Evolutionary conservation across 2,797 vertebrate genomes (phyloP).

Genomic region (Apogon talboti): DNA sequence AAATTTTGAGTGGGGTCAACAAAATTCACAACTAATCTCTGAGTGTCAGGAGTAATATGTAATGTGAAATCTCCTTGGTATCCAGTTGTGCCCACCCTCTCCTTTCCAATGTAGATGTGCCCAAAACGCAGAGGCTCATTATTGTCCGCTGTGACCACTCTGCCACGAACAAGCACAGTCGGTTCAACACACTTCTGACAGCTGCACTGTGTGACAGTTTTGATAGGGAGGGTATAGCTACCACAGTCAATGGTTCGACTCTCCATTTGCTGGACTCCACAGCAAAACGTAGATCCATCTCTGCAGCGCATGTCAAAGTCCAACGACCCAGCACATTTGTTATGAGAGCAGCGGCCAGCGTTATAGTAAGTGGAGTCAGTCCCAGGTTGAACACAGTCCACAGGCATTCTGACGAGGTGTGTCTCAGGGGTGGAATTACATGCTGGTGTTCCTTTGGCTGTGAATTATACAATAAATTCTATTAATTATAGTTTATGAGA

Average conservation of each 20-base stretch:
- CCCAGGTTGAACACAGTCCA: slow-evolving; percentile 86
- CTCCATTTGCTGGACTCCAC: slow-evolving; percentile 87
- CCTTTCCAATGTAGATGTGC: slow-evolving; percentile 89
- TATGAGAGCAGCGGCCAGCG: slow-evolving; percentile 88
- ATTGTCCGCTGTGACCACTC: slow-evolving; percentile 88
- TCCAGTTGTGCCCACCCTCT: slow-evolving; percentile 91
- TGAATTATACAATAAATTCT: slow-evolving; percentile 48
- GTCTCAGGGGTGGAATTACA: slow-evolving; percentile 86
- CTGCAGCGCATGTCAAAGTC: slow-evolving; percentile 84
- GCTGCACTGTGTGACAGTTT: slow-evolving; percentile 87
- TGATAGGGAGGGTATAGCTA: slow-evolving; percentile 87
- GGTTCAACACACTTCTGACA: slow-evolving; percentile 89
- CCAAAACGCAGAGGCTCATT: slow-evolving; percentile 92
- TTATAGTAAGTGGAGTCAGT: slow-evolving; percentile 87
- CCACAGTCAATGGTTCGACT: slow-evolving; percentile 84
- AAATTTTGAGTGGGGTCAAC: slow-evolving; percentile 88
- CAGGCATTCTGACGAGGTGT: slow-evolving; percentile 89
- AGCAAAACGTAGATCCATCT: slow-evolving; percentile 84
- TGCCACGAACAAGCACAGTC: slow-evolving; percentile 88
- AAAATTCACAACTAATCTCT: slow-evolving; percentile 92
- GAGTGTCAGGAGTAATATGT: slow-evolving; percentile 85
- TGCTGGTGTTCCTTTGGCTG: slow-evolving; percentile 86
- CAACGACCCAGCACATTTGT: slow-evolving; percentile 82
- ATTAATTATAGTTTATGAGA: slow-evolving; percentile 16
- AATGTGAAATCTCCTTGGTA: slow-evolving; percentile 94